A percentile compares a stretch with the other conserved stretches of the same genome.
phyloP scores from a whole-genome alignment of 1,140 invertebrate genomes.

The Drosophila suzukii region DNA sequence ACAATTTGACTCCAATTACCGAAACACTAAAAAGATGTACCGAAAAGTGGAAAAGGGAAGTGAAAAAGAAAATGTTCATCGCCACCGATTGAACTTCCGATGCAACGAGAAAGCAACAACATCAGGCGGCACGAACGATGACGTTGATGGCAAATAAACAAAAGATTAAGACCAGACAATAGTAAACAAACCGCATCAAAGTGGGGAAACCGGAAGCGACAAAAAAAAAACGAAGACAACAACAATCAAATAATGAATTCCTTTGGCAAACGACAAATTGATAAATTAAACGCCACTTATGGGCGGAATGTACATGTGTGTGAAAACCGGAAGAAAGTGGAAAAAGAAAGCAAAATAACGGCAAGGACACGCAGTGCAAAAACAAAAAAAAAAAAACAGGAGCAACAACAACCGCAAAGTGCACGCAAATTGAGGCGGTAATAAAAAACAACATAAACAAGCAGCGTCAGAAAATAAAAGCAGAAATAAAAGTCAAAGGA shows the following conservation, averaged over 20 bases:
- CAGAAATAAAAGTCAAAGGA: slow-evolving; percentile 79
- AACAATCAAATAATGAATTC: slow-evolving; percentile 76
- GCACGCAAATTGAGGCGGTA: slow-evolving; percentile 76
- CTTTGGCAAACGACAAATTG: slow-evolving; percentile 79
- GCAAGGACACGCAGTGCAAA: slow-evolving; percentile 72
- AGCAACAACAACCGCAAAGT: slow-evolving; percentile 62
- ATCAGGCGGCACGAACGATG: slow-evolving; percentile 25
- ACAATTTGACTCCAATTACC: slow-evolving; percentile 53
- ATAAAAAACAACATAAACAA: slow-evolving; percentile 74
- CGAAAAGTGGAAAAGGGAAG: neutral
- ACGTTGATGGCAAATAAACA: slow-evolving; percentile 73
- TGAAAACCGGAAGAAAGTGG: slow-evolving; percentile 32
- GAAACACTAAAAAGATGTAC: slow-evolving; percentile 17
- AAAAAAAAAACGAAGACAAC: slow-evolving; percentile 23
- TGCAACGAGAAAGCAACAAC: slow-evolving; percentile 31
- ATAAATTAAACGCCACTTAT: slow-evolving; percentile 82
- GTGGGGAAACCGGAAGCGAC: slow-evolving; percentile 7
- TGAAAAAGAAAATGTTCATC: slow-evolving; percentile 35
- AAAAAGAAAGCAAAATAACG: slow-evolving; percentile 70
- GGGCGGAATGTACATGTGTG: slow-evolving; percentile 7
- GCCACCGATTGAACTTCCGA: slow-evolving; percentile 54
- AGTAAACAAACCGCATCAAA: slow-evolving; percentile 45
- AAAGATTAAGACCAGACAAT: slow-evolving; percentile 65
- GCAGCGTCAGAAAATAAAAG: slow-evolving; percentile 42
- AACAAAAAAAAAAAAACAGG: slow-evolving; percentile 19